Percentiles rank a stretch among this genome's conserved stretches.
Conservation (phyloP, 2,888 invertebrate species). For the Eupithecia dodoneata region DNA sequence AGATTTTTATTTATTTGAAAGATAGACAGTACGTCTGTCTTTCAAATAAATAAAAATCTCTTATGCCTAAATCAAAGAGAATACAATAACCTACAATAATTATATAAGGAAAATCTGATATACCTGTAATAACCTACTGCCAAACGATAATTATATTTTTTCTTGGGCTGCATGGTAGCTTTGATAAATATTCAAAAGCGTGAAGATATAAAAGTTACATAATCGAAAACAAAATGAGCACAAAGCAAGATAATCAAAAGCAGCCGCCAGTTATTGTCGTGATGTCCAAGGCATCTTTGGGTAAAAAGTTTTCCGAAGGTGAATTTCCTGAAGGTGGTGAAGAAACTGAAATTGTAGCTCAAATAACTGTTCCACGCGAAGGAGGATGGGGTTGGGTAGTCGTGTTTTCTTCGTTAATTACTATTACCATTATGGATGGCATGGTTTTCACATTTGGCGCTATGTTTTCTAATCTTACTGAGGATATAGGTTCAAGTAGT, state of each 20-base stretch:
- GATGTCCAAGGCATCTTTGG: not conserved
- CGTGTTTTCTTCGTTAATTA: slow-evolving; percentile 61
- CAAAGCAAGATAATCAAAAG: not conserved
- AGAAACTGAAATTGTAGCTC: slow-evolving; percentile 77
- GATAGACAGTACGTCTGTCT: no score
- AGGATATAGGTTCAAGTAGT: slow-evolving; percentile 59
- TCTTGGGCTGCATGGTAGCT: not conserved
- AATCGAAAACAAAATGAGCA: not conserved
- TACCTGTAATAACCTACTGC: no score
- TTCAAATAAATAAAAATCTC: no score
- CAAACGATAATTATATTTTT: no score
- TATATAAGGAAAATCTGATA: no score
- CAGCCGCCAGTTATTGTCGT: not conserved
- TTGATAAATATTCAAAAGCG: not conserved
- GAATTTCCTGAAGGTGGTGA: slow-evolving; percentile 61
- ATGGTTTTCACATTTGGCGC: slow-evolving; percentile 72
- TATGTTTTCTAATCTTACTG: slow-evolving; percentile 61
- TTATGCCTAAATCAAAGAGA: no score
- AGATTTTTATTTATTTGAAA: no score
- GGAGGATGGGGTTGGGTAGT: slow-evolving; percentile 80
- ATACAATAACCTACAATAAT: no score
- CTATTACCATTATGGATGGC: slow-evolving; percentile 69
- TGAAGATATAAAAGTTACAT: not conserved
- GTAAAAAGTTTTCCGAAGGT: not conserved
- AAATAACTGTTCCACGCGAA: slow-evolving; percentile 71